Base-by-base conservation (phyloP, 1,140 invertebrate genomes). In the Coenobita brevimanus region DNA sequence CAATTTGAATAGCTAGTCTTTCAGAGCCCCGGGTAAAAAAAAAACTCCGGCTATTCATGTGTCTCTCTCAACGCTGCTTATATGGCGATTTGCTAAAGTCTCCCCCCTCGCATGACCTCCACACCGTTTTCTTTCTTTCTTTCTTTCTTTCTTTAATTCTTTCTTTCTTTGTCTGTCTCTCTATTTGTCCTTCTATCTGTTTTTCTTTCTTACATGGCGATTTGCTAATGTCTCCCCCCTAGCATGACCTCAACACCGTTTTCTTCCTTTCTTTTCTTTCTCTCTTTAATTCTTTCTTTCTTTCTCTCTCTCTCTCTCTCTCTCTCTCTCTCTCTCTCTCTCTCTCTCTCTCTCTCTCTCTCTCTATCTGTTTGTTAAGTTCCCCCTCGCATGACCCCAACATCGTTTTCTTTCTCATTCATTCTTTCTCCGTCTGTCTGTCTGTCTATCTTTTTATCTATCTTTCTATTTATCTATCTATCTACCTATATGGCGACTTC, bases 1-100 rank as follows among this genome's bases (percentile, higher is more conserved):
- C 82, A 83, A 83, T 83, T 83, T 83, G 82, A 83, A 83, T 83
- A 83, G 82, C 82, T 75, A 83, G 82, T 83, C 82, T 83, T 83
- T 83, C 82, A 73, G 82, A 30, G 43, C 27, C 30, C 43, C 67
- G 81, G 81, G n/a, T n/a, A n/a, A n/a, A n/a, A n/a, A n/a, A n/a
- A 83, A 83, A 83, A 83, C 71, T 71, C 82, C 67, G 33, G 54
- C 82, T 83, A 83, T 83, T 83, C 82, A 83, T 36, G 67, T 54
- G 4, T 24, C 21, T 15, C 33, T 6, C 24, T 82, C 62, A 81
- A 64, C 78, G 78, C 57, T 81, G 78, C 57, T 81, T 81, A 81
- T 64, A 41, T 38, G n/a, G 30, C 43, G 41, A 36, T 82, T 24
- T 54, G 33, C 54, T n/a, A 57, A 13, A n/a, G 54, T 57, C 54